Percentiles rank a stretch among this genome's conserved stretches.
Conservation (phyloP, 2,113 vertebrate species). For the Epinephelus cyanopodus region DNA sequence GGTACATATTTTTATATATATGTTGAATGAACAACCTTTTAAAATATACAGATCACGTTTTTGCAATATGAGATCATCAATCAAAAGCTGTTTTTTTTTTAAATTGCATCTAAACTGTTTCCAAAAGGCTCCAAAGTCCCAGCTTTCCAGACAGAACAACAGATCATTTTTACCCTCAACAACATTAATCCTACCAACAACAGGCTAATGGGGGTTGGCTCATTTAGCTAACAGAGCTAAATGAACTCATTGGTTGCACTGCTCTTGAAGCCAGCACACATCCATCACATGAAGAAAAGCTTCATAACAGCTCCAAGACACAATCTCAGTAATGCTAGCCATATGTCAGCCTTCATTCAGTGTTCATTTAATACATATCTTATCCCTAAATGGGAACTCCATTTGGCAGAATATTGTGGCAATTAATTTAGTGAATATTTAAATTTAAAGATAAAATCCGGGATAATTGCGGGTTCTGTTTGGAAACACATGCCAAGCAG, state of each 20-base stretch:
- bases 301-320: conserved; percentile 45
- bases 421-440: conserved; percentile 30
- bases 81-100: not conserved
- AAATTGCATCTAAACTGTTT: conserved; percentile 23
- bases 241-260: conserved; percentile 51
- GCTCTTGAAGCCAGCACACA: conserved; percentile 45
- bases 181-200: conserved; percentile 69
- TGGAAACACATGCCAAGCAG: not conserved
- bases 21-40: not conserved
- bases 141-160: conserved; percentile 33
- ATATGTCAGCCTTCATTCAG: conserved; percentile 61
- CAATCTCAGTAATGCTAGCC: conserved; percentile 44
- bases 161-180: conserved; percentile 41
- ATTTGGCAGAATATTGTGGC: conserved; percentile 11
- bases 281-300: conserved; percentile 63
- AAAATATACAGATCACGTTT: not conserved
- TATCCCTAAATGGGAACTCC: conserved; percentile 26
- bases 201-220: conserved; percentile 67
- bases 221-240: conserved; percentile 74
- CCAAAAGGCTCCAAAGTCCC: conserved; percentile 29
- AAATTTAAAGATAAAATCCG: conserved; percentile 20
- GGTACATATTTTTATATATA: not conserved
- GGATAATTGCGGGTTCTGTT: not conserved
- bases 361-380: conserved; percentile 27
- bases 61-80: not conserved